Evolutionary conservation across 2,888 invertebrate genomes (phyloP).

Genomic region (Dioctria linearis): DNA sequence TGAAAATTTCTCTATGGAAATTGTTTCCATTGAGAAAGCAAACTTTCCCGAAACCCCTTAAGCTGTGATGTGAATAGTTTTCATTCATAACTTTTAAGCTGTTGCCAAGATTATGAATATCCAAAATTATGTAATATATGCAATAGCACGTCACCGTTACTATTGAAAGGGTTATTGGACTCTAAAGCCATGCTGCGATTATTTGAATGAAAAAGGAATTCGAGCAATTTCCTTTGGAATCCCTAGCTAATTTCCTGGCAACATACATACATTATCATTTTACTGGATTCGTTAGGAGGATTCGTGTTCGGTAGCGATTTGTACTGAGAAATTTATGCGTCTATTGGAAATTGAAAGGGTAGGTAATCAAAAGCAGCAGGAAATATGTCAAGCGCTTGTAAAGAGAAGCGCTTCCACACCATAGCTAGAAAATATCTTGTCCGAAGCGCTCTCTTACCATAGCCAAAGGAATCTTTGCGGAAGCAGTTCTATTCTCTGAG

Average conservation of each 20-base stretch:
- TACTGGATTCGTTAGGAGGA: neutral
- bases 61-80: neutral
- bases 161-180: too few relatives aligned
- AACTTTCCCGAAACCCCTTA: neutral
- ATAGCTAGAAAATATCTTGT: too few relatives aligned
- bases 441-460: too few relatives aligned
- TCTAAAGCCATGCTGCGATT: too few relatives aligned
- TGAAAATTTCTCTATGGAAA: constrained; percentile 1
- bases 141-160: neutral
- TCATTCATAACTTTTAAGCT: neutral
- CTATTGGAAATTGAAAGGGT: neutral
- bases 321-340: neutral
- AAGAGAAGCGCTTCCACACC: too few relatives aligned
- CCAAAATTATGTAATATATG: neutral
- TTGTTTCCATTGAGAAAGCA: constrained; percentile 6
- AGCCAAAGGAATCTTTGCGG: too few relatives aligned
- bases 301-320: neutral
- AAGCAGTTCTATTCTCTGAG: too few relatives aligned
- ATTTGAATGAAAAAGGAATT: neutral
- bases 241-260: neutral
- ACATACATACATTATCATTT: neutral
- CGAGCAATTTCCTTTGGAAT: neutral
- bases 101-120: neutral
- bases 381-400: too few relatives aligned
- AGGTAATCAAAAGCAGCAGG: neutral